Conservation (phyloP, 1,140 invertebrate genomes). For the Nephila pilipes region DNA sequence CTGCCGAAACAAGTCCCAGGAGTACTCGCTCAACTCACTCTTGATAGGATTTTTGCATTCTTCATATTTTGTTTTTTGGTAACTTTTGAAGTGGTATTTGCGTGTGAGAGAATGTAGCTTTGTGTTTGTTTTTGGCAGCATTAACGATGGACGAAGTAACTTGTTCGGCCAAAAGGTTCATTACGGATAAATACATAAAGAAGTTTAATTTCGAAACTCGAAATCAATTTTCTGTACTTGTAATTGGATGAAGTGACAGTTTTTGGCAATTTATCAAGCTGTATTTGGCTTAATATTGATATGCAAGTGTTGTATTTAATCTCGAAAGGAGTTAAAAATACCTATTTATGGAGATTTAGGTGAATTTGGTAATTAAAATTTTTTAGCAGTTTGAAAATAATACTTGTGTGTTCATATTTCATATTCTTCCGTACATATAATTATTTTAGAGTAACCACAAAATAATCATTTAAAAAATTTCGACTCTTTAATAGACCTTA, state of each 20-base stretch:
- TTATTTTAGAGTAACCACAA: no score
- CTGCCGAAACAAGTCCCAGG: background rate
- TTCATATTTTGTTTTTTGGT: slow-evolving; percentile 28
- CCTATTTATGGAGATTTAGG: no score
- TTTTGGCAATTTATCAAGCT: background rate
- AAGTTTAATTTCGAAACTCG: background rate
- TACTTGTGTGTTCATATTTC: no score
- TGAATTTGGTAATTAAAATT: no score
- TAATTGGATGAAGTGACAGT: background rate
- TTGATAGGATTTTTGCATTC: slow-evolving; percentile 43
- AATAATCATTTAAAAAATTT: no score
- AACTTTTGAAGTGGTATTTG: slow-evolving; percentile 30
- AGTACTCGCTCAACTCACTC: background rate
- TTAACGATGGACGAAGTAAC: background rate
- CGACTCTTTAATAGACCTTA: no score
- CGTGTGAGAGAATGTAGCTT: background rate
- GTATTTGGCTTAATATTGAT: background rate
- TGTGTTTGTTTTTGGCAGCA: background rate
- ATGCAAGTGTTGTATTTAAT: background rate
- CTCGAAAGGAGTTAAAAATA: background rate
- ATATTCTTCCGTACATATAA: no score
- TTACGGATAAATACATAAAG: background rate
- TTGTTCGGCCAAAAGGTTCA: background rate
- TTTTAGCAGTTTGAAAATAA: no score
- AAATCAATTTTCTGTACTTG: background rate